Conservation (phyloP, 2,797 vertebrate species). For the Choloepus didactylus region DNA sequence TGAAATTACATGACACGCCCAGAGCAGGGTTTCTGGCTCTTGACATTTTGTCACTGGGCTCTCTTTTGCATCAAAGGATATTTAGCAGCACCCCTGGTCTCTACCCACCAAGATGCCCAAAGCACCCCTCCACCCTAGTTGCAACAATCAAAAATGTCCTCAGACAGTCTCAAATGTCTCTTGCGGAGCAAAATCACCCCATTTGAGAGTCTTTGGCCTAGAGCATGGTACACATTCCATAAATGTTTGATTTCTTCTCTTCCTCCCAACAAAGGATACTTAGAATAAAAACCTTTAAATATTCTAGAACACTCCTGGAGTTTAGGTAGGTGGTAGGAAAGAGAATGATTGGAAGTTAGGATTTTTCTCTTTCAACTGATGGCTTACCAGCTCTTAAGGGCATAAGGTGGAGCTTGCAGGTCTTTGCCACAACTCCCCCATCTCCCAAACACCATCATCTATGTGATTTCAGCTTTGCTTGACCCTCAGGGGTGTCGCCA, state of each 20-base stretch:
- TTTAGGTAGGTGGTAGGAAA: background rate
- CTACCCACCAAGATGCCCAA: too few relatives aligned
- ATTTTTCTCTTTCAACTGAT: background rate
- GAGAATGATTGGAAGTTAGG: background rate
- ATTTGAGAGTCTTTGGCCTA: background rate
- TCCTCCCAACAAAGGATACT: background rate
- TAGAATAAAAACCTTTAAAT: background rate
- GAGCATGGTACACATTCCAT: background rate
- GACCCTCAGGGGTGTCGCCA: too few relatives aligned
- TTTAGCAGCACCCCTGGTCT: background rate
- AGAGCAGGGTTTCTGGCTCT: rapidly evolving
- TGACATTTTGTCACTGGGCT: rapidly evolving
- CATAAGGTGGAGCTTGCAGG: background rate
- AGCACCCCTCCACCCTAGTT: background rate
- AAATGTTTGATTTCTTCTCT: background rate
- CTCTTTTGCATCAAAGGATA: rapidly evolving
- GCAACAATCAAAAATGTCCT: background rate
- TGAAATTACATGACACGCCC: rapidly evolving
- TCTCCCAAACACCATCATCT: background rate
- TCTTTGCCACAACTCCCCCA: background rate
- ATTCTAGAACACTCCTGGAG: background rate
- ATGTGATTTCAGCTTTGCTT: background rate
- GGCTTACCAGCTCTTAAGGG: background rate
- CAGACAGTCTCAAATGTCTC: background rate
- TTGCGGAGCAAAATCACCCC: background rate